Conservation (phyloP, 1,140 invertebrate species). For the Drosophila teissieri region DNA sequence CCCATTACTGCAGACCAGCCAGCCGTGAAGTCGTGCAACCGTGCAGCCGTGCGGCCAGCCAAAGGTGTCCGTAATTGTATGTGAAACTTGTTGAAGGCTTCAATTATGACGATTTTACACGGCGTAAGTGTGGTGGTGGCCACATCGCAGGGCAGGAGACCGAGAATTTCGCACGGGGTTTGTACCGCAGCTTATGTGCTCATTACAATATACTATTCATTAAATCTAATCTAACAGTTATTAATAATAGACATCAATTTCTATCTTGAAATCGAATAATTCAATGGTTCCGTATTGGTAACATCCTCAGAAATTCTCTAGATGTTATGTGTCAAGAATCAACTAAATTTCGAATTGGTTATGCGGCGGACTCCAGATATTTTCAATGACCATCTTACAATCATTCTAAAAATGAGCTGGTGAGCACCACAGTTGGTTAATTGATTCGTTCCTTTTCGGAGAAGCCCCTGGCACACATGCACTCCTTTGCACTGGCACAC, state of each 20-base stretch:
- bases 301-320: no score
- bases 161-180: not conserved
- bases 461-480: slow-evolving; percentile 30
- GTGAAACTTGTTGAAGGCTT: slow-evolving; percentile 81
- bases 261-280: no score
- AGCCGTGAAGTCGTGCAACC: slow-evolving; percentile 2
- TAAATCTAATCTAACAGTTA: no score
- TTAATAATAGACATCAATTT: no score
- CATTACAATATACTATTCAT: no score
- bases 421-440: not conserved
- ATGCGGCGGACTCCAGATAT: no score
- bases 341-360: no score
- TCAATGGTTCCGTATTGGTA: no score
- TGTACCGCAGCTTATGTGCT: no score
- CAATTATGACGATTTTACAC: slow-evolving; percentile 78
- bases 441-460: not conserved
- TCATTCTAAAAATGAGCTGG: no score
- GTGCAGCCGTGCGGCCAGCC: slow-evolving; percentile 31
- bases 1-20: not conserved
- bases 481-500: slow-evolving; percentile 22
- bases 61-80: slow-evolving; percentile 79
- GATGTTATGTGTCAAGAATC: no score
- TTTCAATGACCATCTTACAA: no score
- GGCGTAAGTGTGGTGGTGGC: slow-evolving; percentile 21
- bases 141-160: slow-evolving; percentile 5